These are phyloP conservation scores for Speoplatyrhinus poulsoni DNA, from an alignment of 2,113 vertebrate genomes.

Conservation along the genomic window DNA sequence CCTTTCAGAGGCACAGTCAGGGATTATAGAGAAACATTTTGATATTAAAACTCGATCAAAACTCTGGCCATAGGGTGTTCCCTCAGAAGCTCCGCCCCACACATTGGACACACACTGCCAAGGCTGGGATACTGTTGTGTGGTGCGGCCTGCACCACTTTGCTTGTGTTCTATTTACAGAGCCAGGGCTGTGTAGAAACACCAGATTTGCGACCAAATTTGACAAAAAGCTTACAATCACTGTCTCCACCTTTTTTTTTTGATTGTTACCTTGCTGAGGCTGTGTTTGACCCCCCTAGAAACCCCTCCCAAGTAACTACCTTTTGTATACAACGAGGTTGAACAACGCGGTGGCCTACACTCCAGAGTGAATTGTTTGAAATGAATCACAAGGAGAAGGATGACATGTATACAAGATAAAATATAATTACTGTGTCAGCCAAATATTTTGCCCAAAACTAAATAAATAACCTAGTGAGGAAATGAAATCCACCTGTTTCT, in stretches of 20 bases:
- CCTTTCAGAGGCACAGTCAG: conserved; percentile 33
- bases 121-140: too few species aligned
- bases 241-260: conserved; percentile 27
- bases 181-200: too few species aligned
- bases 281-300: conserved; percentile 64
- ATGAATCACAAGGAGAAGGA: conserved; percentile 69
- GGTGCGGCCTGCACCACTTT: too few species aligned
- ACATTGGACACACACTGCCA: too few species aligned
- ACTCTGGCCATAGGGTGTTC: too few species aligned
- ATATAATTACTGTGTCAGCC: conserved; percentile 71
- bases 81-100: too few species aligned
- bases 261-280: conserved; percentile 49
- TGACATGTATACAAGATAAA: conserved; percentile 72
- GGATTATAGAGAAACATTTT: too few species aligned
- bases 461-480: conserved; percentile 70
- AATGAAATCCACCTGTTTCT: conserved; percentile 60
- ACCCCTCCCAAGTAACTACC: conserved; percentile 61
- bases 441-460: conserved; percentile 73
- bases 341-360: conserved; percentile 9
- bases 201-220: too few species aligned
- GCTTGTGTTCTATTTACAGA: too few species aligned
- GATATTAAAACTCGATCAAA: too few species aligned
- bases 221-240: too few species aligned
- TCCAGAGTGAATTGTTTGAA: conserved; percentile 65
- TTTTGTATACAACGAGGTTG: conserved; percentile 50